Evolutionary conservation across 2,113 vertebrate genomes (phyloP).

Genomic region (Calidris pugnax): DNA sequence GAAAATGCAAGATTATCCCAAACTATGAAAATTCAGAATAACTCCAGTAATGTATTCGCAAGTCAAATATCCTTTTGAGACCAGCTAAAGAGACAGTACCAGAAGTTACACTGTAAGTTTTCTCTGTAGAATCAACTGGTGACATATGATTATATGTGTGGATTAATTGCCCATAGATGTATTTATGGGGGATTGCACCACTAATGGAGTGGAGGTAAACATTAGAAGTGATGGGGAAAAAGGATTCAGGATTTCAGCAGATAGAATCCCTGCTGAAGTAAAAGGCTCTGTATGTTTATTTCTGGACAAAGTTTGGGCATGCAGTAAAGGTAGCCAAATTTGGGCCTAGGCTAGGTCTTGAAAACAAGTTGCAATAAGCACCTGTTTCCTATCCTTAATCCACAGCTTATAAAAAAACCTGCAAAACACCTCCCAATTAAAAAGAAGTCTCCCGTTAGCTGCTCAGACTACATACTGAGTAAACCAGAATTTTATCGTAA

Average conservation of each 20-base stretch:
- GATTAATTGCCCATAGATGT: neutral
- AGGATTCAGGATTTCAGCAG: neutral
- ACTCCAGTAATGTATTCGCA: neutral
- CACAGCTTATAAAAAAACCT: neutral
- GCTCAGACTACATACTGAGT: neutral
- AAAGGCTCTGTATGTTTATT: neutral
- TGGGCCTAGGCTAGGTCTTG: neutral
- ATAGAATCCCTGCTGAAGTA: neutral
- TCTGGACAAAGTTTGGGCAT: neutral
- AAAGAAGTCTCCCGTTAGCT: neutral
- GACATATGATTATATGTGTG: neutral
- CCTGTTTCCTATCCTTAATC: neutral
- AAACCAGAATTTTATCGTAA: neutral
- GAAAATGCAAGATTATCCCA: neutral
- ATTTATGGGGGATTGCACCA: neutral
- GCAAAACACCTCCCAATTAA: neutral
- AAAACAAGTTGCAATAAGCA: neutral
- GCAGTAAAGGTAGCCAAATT: neutral
- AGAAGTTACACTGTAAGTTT: neutral
- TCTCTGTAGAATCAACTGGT: neutral
- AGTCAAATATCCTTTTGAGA: neutral
- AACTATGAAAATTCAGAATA: neutral
- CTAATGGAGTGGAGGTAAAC: neutral
- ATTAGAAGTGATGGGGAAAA: neutral
- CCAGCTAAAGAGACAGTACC: neutral